Evolutionary conservation across 2,113 vertebrate genomes (phyloP), one percentile per base, ranked within the genome.

Genomic region (Machaerirhynchus nigripectus): DNA sequence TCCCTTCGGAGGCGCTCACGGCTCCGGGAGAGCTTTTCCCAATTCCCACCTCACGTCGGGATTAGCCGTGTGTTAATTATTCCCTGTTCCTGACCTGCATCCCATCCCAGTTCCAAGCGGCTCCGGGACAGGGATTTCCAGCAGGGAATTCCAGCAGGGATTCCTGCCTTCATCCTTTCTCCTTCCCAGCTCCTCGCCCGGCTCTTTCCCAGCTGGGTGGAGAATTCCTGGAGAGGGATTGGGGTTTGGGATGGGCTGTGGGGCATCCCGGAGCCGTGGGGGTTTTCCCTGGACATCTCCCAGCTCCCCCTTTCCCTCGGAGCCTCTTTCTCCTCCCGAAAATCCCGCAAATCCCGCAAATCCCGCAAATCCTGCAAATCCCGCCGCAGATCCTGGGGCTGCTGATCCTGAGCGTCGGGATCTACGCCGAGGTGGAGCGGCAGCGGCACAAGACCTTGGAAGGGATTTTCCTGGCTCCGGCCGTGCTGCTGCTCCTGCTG

Each of bases 401-500:
- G 82, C 40, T 64, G 69, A 27, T 84, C 40, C 49, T 84, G 69
- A 7, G 14, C 15, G 69, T 84, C 1, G 82, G 82, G 14, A 39
- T 47, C 6, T 84, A 84, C n/a, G 82, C 82, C 49, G 82, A 84
- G 82, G 59, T 8, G 14, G 82, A 84, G 82, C 39, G 82, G 59
- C 82, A 47, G 59, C 59, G 69, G n/a, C 82, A 47, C 81, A 9
- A 11, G 0, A 81, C 78, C 1, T 7, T 84, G n/a, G 82, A 84
- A 3, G 82, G 82, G 12, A 39, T 84, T 24, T 84, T 84, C 82
- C 69, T 84, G 82, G 82, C 82, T 1, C 82, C 82, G 4, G 82
- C 82, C 28, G 59, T 84, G 49, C 40, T 84, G 28, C 82, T 84
- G 82, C 82, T 84, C 28, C 69, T 74, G 82, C 82, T 84, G 49